Evolutionary conservation across 2,113 vertebrate species (phyloP).

Genomic region (Pionites leucogaster): DNA sequence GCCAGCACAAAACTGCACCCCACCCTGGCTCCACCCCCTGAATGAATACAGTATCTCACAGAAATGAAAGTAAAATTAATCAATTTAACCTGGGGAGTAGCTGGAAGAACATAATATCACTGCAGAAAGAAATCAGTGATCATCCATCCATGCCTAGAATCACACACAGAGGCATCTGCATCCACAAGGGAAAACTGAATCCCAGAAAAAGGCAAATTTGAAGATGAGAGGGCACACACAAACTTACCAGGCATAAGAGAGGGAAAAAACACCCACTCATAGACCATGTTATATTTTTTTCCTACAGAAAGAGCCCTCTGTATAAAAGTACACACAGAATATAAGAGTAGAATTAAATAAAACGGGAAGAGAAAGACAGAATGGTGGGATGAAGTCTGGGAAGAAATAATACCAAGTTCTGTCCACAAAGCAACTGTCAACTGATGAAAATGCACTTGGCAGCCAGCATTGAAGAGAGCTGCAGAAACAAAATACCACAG

Average conservation of each 20-base stretch:
- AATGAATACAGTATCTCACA: background rate
- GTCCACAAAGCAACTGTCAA: background rate
- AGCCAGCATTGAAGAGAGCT: background rate
- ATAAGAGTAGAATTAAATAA: background rate
- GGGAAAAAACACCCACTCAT: background rate
- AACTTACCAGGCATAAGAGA: background rate
- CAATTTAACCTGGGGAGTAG: background rate
- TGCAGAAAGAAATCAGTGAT: background rate
- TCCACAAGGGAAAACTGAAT: background rate
- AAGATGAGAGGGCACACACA: background rate
- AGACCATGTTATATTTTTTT: background rate
- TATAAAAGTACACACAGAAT: background rate
- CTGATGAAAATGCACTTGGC: background rate
- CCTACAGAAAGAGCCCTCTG: background rate
- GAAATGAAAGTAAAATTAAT: background rate
- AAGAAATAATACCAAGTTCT: background rate
- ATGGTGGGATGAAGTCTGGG: background rate
- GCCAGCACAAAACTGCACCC: background rate
- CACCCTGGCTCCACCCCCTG: background rate
- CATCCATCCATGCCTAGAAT: background rate
- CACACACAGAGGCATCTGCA: background rate
- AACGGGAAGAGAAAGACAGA: background rate
- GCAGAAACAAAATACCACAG: background rate
- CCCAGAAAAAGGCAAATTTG: background rate
- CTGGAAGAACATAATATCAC: background rate